Evolutionary conservation across 2,888 invertebrate genomes (phyloP), one percentile per base, ranked within the genome.

Genomic region (Dorcus parallelipipedus): DNA sequence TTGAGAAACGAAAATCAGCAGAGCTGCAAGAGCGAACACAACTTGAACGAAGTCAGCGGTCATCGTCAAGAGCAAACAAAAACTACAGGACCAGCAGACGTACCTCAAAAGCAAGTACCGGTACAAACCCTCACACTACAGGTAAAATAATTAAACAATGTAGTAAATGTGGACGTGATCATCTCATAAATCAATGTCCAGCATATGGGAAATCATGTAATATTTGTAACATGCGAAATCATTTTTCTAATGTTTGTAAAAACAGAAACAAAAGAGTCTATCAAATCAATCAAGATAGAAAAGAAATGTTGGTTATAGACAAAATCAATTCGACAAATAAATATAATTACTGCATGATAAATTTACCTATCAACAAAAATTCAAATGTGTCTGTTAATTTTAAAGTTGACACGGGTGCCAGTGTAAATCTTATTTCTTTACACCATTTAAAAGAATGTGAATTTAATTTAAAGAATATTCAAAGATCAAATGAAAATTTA

Each of bases 11-110:
- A 33, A 41, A 41, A 41, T 41, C 41, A 10, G 10, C n/a, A 10
- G 41, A 14, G 7, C 41, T 8, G 41, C 41, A 41, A 14, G 41
- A 41, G 41, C 41, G 41, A 41, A 14, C 41, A 14, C 10, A 14
- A 33, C 6, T 33, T 14, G 6, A 14, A 41, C 72, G 78, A 74
- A 71, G 70, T 52, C 58, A 61, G 61, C 58, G 54, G 60, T 60
- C 62, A 7, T 33, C 26, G 6, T 33, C 26, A 33, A 33, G 26
- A 7, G 26, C 26, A 33, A 33, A 33, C 26, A 33, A 33, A 7
- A 33, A 33, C 26, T 33, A 33, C 26, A 33, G 26, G 26, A 33
- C 26, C 26, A 33, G 26, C 26, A 33, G 26, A 33, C 26, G 7
- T 33, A 33, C 26, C 26, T 33, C 26, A 33, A 33, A 33, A 6